Percentiles rank a stretch among this genome's conserved stretches.
Conservation (phyloP, 2,888 invertebrate genomes). For the Halocaridina rubra region DNA sequence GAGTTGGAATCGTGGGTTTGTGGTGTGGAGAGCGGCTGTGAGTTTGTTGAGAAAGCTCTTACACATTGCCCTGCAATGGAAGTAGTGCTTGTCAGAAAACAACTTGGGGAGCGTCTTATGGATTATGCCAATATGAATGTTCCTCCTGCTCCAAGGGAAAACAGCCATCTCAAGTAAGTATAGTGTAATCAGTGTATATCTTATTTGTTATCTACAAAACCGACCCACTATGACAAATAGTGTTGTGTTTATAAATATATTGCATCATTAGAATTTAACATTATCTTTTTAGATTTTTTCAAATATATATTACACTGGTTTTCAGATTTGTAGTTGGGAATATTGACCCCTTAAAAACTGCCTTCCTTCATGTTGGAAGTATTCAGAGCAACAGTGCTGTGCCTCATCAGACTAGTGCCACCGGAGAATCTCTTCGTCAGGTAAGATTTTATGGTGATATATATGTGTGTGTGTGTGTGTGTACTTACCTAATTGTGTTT, state of each 20-base stretch:
- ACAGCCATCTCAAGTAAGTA: constrained; percentile 61
- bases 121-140: constrained; percentile 67
- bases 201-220: too few species aligned
- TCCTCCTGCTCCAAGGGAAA: constrained; percentile 63
- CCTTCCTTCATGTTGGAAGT: constrained; percentile 67
- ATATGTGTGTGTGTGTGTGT: too few species aligned
- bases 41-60: constrained; percentile 71
- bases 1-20: constrained; percentile 68
- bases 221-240: too few species aligned
- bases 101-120: constrained; percentile 69
- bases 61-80: constrained; percentile 70
- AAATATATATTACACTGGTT: not conserved
- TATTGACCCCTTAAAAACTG: constrained; percentile 66
- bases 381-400: constrained; percentile 69
- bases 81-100: constrained; percentile 70
- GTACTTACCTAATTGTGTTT: too few species aligned
- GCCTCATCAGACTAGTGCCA: constrained; percentile 68
- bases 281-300: too few species aligned
- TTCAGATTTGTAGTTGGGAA: constrained; percentile 64
- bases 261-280: too few species aligned
- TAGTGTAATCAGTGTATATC: too few species aligned
- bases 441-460: too few species aligned
- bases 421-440: constrained; percentile 68
- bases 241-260: too few species aligned
- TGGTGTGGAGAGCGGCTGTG: constrained; percentile 69